Conservation (phyloP, 2,797 vertebrate species). For the Brotula barbata region DNA sequence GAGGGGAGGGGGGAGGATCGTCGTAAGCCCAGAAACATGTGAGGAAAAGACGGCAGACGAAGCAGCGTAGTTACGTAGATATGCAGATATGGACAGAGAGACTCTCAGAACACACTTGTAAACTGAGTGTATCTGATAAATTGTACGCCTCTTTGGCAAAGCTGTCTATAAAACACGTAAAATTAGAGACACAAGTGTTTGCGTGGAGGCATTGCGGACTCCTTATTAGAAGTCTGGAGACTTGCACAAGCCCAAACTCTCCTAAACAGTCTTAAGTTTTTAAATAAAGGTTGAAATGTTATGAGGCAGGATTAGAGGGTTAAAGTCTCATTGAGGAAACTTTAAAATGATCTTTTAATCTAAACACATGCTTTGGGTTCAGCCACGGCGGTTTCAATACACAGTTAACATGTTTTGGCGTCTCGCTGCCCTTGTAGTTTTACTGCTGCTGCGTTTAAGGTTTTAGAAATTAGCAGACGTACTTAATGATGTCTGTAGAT, state of each 20-base stretch:
- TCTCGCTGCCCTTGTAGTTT: conserved; percentile 58
- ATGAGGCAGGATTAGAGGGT: conserved; percentile 55
- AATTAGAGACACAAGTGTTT: conserved; percentile 18
- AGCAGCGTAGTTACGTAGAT: conserved; percentile 7
- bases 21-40: conserved; percentile 56
- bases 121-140: not conserved
- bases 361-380: conserved; percentile 52
- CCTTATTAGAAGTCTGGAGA: conserved; percentile 54
- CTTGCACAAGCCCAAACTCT: conserved; percentile 50
- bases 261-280: conserved; percentile 37
- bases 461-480: conserved; percentile 69
- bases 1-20: conserved; percentile 31
- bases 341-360: conserved; percentile 26
- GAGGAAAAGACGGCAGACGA: conserved; percentile 29
- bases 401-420: conserved; percentile 62
- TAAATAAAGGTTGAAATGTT: conserved; percentile 58
- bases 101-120: conserved; percentile 6
- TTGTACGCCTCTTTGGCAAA: conserved; percentile 5
- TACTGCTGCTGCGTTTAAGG: conserved; percentile 56
- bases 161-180: conserved; percentile 5
- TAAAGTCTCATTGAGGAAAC: conserved; percentile 21
- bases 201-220: conserved; percentile 17
- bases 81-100: conserved; percentile 6
- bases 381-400: conserved; percentile 25
- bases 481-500: conserved; percentile 62